A percentile compares a stretch with the other conserved stretches of the same genome.
These are phyloP conservation scores for Rhagonycha lutea DNA, from an alignment of 2,888 invertebrate species.

Conservation along the genomic window DNA sequence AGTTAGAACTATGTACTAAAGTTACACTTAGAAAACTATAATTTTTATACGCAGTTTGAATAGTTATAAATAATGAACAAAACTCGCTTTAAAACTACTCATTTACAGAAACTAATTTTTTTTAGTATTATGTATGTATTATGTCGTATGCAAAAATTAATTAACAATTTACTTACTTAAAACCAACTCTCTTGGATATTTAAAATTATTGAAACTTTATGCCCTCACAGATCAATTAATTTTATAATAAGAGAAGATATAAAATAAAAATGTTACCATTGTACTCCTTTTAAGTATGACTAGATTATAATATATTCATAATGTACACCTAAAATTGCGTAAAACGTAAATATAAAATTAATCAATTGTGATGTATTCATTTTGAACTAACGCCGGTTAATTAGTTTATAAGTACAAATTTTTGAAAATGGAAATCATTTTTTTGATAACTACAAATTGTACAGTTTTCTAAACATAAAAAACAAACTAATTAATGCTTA, in stretches of 20 bases:
- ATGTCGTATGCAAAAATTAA: neutral
- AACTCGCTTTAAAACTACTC: neutral
- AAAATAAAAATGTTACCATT: neutral
- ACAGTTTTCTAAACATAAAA: neutral
- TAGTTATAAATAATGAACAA: neutral
- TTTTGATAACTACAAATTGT: neutral
- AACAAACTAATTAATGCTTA: neutral
- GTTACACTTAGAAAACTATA: slow-evolving; percentile 1
- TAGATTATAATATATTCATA: neutral
- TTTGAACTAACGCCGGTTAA: neutral
- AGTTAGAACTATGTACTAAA: neutral
- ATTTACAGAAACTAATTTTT: neutral
- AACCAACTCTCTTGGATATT: neutral
- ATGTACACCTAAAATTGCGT: neutral
- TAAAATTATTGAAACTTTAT: neutral
- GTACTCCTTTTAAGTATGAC: neutral
- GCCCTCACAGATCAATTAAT: neutral
- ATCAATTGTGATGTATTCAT: neutral
- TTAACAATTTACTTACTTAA: neutral
- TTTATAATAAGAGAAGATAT: neutral
- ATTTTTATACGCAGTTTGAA: neutral
- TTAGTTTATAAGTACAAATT: neutral
- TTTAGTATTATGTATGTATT: neutral
- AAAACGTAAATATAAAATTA: neutral
- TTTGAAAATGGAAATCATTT: neutral